Base-by-base conservation (phyloP, 2,888 invertebrate genomes). In the Acrobasis suavella region DNA sequence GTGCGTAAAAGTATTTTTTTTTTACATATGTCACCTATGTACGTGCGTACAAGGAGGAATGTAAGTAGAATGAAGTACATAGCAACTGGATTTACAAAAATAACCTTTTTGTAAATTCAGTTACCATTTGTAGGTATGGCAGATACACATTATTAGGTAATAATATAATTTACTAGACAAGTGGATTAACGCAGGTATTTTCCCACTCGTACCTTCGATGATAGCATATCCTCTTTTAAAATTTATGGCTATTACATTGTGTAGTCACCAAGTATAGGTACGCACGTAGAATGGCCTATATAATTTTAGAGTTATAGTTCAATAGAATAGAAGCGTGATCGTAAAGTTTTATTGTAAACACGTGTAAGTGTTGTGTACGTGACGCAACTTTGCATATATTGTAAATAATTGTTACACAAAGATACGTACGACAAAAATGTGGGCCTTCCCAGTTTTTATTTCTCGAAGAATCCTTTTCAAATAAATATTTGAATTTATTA, bases 271-370 rank as follows among this genome's bases (percentile, higher is more conserved):
- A 58, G 46, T 15, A 32, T 78, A 69, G 75, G 66, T 69, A 87
- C 83, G 83, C 83, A 86, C 80, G 76, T 74, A 74, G 79, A 84
- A 87, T 86, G 72, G 85, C 85, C 85, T 89, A 86, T 89, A 87
- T 86, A 85, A 78, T 83, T 84, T 83, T 75, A 84, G 80, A 87
- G 83, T 88, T 89, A 89, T 86, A 74, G 82, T 80, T 80, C 81
- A 78, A 82, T 78, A 82, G 79, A 85, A 84, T 80, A 76, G 76
- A 83, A 76, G 85, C 85, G 83, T 83, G 83, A 81, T 80, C 87
- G 89, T 89, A 87, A 89, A 88, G 76, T 81, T 89, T 91, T 89
- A 91, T 91, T 82, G 73, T 74, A 74, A 82, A 89, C 91, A 90
- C 91, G 91, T 90, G 89, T 86, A 89, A 77, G 65, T 71, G 82